Conservation (phyloP, 1,140 invertebrate genomes). For the Achroia grisella region DNA sequence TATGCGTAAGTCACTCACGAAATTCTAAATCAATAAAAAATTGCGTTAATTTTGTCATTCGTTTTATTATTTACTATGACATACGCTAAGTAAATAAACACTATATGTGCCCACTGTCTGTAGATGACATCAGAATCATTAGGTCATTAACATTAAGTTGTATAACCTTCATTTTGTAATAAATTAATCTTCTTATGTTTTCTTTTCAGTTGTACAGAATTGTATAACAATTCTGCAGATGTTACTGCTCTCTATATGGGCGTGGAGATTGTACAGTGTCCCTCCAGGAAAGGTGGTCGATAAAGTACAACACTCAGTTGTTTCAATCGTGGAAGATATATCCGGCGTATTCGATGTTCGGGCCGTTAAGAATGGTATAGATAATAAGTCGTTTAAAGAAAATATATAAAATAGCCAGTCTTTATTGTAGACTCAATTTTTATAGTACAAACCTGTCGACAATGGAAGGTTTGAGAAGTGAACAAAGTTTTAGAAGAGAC, state of each 20-base stretch:
- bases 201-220: slow-evolving; percentile 76
- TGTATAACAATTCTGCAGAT: slow-evolving; percentile 76
- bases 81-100: too few species aligned
- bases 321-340: slow-evolving; percentile 47
- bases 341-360: slow-evolving; percentile 29
- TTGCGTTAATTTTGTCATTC: too few species aligned
- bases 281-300: slow-evolving; percentile 46
- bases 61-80: too few species aligned
- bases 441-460: too few species aligned
- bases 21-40: too few species aligned
- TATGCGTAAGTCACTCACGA: too few species aligned
- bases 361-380: slow-evolving; percentile 50
- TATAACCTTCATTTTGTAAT: slow-evolving; percentile 5
- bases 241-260: slow-evolving; percentile 73
- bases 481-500: too few species aligned
- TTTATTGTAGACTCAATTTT: too few species aligned
- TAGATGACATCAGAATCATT: too few species aligned
- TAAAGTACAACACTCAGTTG: slow-evolving; percentile 39
- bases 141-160: too few species aligned
- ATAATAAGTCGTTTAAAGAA: slow-evolving; percentile 28
- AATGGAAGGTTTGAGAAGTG: too few species aligned
- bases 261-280: slow-evolving; percentile 72
- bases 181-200: slow-evolving; percentile 16
- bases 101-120: too few species aligned
- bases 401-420: neutral